A percentile compares a stretch with the other conserved stretches of the same genome.
phyloP scores from a whole-genome alignment of 2,113 vertebrate species.

The Rallus limicola region DNA sequence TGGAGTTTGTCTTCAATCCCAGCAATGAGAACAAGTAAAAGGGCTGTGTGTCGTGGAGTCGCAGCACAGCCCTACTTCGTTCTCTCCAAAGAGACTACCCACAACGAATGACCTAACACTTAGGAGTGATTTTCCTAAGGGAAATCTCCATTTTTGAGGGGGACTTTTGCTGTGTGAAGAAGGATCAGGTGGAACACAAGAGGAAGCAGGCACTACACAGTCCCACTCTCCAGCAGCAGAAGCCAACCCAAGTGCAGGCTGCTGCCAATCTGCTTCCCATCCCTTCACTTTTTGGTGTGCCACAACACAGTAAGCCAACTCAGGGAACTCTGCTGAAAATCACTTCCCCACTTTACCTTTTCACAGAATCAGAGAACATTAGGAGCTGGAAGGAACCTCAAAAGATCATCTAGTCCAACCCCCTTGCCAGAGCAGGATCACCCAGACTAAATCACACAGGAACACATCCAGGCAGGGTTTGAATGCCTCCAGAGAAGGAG shows the following conservation, averaged over 20 bases:
- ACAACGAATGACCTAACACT: background rate
- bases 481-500: too few species aligned
- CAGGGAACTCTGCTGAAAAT: background rate
- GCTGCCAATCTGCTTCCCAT: background rate
- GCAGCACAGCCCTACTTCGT: background rate
- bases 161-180: background rate
- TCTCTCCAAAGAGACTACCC: background rate
- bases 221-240: background rate
- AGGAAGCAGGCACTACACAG: background rate
- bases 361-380: too few species aligned
- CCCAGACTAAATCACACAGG: too few species aligned
- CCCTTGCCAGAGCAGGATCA: too few species aligned
- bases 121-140: background rate
- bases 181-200: background rate
- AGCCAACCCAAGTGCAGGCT: background rate
- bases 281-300: background rate
- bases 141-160: background rate
- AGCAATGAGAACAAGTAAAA: background rate
- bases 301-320: background rate
- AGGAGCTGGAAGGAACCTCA: too few species aligned
- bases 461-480: too few species aligned
- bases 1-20: background rate
- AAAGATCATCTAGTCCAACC: too few species aligned
- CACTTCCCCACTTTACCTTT: background rate
- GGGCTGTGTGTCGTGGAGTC: rapidly evolving